Evolutionary conservation across 2,113 vertebrate species (phyloP).

Genomic region (Dromiciops gliroides): DNA sequence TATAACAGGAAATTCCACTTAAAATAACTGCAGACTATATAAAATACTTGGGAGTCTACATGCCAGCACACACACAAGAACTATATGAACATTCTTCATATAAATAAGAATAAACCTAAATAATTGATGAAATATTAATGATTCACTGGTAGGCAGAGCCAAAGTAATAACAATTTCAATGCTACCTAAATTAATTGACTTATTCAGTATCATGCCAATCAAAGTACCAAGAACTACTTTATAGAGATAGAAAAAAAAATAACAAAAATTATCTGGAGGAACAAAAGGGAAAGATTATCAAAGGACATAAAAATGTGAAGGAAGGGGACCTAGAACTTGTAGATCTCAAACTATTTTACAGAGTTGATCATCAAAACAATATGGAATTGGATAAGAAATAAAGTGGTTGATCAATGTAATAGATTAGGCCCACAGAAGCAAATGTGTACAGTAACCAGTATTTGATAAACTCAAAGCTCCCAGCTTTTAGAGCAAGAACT

Average conservation of each 20-base stretch:
- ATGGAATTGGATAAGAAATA: not conserved
- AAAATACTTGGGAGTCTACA: not conserved
- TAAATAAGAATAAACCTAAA: not conserved
- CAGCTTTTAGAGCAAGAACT: not conserved
- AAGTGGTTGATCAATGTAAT: not conserved
- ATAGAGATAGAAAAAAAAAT: not conserved
- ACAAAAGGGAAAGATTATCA: not conserved
- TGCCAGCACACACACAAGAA: not conserved
- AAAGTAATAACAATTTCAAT: not conserved
- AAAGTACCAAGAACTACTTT: not conserved
- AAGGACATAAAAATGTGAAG: not conserved
- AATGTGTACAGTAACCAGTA: not conserved
- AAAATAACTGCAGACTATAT: not conserved
- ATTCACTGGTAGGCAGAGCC: not conserved
- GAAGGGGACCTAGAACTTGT: not conserved
- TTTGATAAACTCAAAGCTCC: not conserved
- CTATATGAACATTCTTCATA: not conserved
- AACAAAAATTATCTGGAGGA: not conserved
- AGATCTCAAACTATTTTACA: not conserved
- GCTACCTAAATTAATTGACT: not conserved
- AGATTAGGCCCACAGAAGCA: not conserved
- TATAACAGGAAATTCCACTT: not conserved
- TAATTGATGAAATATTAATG: not conserved
- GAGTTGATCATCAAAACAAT: not conserved
- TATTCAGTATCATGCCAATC: not conserved